Evolutionary conservation across 2,113 vertebrate species (phyloP), one percentile per base, ranked within the genome.

Genomic region (Gymnogyps californianus): DNA sequence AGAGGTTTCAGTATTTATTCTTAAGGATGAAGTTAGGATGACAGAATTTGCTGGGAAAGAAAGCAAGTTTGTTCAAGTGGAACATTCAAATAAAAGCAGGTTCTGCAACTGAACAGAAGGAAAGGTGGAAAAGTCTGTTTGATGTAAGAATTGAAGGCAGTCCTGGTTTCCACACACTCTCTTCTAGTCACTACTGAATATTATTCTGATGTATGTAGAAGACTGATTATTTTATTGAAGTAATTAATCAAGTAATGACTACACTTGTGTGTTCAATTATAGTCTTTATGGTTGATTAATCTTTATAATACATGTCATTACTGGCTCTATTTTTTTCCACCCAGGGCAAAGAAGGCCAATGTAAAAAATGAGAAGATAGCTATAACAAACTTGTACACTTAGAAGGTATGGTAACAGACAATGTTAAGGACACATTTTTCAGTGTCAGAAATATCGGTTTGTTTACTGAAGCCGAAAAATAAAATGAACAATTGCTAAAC

Each of bases 221-320:
- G 93, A 96, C 88, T 96, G 97, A 98, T 97, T 97, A 96, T 97
- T 97, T 98, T 94, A 94, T 91, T 96, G 93, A 97, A 97, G 96
- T 95, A 98, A 98, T 98, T 98, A 98, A 98, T 98, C 98, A 98
- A 97, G 96, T 97, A 98, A 98, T 98, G 98, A 98, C 97, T 98
- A 98, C 75, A 94, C 97, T 98, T 97, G 96, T 98, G 96, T 97
- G 96, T 98, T 98, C 97, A 98, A 98, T 98, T 98, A 98, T 59
- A 98, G 92, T 94, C 80, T 96, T 98, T 97, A 98, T 96, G 97
- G 95, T 98, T 98, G 98, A 98, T 98, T 98, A 97, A 98, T 97
- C 97, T 98, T 98, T 97, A 96, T 97, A 98, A 98, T 97, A 98
- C 94, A 96, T 95, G 95, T 86, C 92, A 96, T 98, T 98, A 96